phyloP scores from a whole-genome alignment of 2,113 vertebrate genomes.

The Pollimyrus isidori region DNA sequence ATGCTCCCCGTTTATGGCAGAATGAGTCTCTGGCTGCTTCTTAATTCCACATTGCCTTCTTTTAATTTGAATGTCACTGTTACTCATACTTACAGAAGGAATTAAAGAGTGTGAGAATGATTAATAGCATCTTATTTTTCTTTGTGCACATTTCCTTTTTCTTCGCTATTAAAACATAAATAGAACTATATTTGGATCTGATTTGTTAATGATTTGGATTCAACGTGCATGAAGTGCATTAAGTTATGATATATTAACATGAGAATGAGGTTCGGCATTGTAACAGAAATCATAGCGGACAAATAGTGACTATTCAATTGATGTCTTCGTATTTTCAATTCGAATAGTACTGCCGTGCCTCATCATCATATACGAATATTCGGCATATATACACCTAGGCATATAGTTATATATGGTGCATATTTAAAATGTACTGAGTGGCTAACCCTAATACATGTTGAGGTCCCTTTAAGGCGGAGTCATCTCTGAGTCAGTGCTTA shows the following conservation, averaged over 20 bases:
- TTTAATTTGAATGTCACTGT: not conserved
- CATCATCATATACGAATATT: not conserved
- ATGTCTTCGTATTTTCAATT: not conserved
- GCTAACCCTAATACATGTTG: not conserved
- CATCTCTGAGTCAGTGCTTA: conserved; percentile 40
- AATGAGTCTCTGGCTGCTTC: not conserved
- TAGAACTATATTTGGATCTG: not conserved
- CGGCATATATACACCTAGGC: not conserved
- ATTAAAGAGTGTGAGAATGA: not conserved
- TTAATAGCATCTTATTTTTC: not conserved
- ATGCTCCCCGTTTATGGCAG: not conserved
- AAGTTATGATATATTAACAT: not conserved
- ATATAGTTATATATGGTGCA: not conserved
- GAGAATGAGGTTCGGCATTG: not conserved
- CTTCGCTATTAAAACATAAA: not conserved
- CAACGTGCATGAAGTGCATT: not conserved
- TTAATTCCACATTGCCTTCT: not conserved
- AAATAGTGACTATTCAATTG: not conserved
- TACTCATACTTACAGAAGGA: not conserved
- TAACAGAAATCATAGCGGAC: not conserved
- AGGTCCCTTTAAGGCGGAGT: conserved; percentile 37
- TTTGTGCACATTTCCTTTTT: not conserved
- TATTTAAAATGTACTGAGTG: not conserved
- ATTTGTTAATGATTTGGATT: not conserved
- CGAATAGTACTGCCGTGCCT: not conserved